These are phyloP conservation scores for Passer montanus DNA, from an alignment of 2,113 vertebrate species.

Conservation along the genomic window DNA sequence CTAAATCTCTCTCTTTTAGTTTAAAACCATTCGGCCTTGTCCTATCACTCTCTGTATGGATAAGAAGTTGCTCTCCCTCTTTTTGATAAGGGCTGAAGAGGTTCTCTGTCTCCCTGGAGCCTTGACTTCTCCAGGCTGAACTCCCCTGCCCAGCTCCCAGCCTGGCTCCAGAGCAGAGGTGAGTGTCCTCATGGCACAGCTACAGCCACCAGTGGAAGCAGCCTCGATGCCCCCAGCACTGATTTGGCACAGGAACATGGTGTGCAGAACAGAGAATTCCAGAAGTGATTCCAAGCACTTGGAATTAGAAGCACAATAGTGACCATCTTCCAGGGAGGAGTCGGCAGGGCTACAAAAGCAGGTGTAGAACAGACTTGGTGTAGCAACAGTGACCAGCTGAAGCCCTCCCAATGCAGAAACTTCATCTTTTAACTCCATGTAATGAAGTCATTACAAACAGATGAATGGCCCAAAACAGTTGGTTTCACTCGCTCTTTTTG, in stretches of 20 bases:
- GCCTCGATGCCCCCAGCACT: fast-evolving
- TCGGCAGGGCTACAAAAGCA: not conserved
- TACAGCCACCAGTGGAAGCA: not conserved
- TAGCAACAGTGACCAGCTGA: not conserved
- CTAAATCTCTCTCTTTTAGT: not conserved
- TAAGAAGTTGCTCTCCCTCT: not conserved
- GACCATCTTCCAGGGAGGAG: not conserved
- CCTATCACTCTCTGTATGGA: not conserved
- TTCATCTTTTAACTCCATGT: not conserved
- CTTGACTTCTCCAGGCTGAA: not conserved
- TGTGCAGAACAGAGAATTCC: not conserved
- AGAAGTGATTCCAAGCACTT: not conserved
- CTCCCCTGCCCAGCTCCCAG: not conserved
- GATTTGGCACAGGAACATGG: fast-evolving
- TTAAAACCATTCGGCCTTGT: not conserved
- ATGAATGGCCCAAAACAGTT: not conserved
- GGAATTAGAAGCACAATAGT: not conserved
- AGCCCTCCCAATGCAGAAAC: not conserved
- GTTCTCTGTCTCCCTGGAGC: not conserved
- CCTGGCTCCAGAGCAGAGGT: not conserved
- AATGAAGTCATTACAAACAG: not conserved
- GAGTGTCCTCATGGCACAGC: not conserved
- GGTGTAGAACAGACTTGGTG: not conserved
- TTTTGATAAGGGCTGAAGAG: not conserved
- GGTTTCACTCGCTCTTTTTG: not conserved